Conservation (phyloP, 1,140 invertebrate genomes). For the Polypedilum pembai region DNA sequence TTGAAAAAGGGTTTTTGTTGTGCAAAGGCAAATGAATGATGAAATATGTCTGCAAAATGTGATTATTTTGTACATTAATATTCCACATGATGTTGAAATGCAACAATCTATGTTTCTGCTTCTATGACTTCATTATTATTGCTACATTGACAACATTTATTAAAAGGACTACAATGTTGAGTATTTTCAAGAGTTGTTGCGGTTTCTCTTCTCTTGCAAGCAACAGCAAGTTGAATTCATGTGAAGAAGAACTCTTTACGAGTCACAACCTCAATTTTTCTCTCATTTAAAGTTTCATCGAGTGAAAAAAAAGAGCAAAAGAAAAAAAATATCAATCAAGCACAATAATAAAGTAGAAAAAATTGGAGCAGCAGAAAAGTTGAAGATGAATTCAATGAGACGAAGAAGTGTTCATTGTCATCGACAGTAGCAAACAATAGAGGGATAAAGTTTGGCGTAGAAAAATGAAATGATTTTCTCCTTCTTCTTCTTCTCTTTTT, state of each 20-base stretch:
- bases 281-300: not conserved
- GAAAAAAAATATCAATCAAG: not conserved
- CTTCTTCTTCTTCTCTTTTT: no score
- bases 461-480: no score
- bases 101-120: not conserved
- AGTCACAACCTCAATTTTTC: not conserved
- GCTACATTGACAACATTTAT: slow-evolving; percentile 4
- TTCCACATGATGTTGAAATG: not conserved
- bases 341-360: not conserved
- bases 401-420: not conserved
- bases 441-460: no score
- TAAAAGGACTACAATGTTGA: not conserved
- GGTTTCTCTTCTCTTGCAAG: not conserved
- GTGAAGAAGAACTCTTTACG: not conserved
- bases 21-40: no score
- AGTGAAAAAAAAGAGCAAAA: not conserved
- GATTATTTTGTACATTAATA: not conserved
- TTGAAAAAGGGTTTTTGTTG: no score
- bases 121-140: not conserved
- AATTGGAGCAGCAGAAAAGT: not conserved
- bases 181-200: not conserved
- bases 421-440: not conserved
- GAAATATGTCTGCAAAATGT: not conserved
- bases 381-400: not conserved
- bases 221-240: not conserved